These are phyloP conservation scores for Hyles lineata DNA, from an alignment of 2,888 invertebrate genomes.

Conservation along the genomic window DNA sequence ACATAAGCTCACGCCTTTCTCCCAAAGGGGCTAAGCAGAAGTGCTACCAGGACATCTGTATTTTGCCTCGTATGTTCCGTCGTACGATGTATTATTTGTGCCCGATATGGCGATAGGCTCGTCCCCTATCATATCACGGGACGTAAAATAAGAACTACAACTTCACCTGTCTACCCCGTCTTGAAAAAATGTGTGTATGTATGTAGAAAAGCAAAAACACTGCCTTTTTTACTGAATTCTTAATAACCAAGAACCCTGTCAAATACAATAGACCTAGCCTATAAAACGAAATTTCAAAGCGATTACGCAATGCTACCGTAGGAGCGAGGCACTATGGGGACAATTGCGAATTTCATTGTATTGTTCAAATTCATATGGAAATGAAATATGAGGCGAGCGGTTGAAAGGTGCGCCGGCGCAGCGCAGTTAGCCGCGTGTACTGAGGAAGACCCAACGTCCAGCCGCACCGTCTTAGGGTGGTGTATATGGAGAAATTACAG, in stretches of 20 bases:
- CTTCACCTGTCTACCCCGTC: too few relatives aligned
- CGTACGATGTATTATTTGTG: too few relatives aligned
- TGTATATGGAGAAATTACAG: slow-evolving; percentile 46
- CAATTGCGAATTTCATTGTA: slow-evolving; percentile 30
- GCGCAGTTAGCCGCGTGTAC: slow-evolving; percentile 56
- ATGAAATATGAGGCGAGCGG: slow-evolving; percentile 34
- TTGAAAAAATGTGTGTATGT: too few relatives aligned
- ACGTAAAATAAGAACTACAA: too few relatives aligned
- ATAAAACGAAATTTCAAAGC: not conserved
- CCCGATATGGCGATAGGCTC: too few relatives aligned
- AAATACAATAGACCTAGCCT: too few relatives aligned
- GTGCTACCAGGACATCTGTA: too few relatives aligned
- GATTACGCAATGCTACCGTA: not conserved
- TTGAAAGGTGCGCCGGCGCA: slow-evolving; percentile 49
- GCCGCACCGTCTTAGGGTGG: slow-evolving; percentile 49
- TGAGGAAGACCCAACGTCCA: slow-evolving; percentile 63
- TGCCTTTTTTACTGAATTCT: not conserved
- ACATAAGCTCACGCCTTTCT: too few relatives aligned
- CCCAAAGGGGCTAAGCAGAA: too few relatives aligned
- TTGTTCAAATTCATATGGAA: slow-evolving; percentile 35
- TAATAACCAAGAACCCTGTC: not conserved
- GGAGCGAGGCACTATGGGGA: not conserved
- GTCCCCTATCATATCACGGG: too few relatives aligned
- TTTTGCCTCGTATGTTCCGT: too few relatives aligned
- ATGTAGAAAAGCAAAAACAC: too few relatives aligned